These are phyloP conservation scores for Chiropotes sagulatus DNA, from an alignment of 2,797 vertebrate species.

Conservation along the genomic window DNA sequence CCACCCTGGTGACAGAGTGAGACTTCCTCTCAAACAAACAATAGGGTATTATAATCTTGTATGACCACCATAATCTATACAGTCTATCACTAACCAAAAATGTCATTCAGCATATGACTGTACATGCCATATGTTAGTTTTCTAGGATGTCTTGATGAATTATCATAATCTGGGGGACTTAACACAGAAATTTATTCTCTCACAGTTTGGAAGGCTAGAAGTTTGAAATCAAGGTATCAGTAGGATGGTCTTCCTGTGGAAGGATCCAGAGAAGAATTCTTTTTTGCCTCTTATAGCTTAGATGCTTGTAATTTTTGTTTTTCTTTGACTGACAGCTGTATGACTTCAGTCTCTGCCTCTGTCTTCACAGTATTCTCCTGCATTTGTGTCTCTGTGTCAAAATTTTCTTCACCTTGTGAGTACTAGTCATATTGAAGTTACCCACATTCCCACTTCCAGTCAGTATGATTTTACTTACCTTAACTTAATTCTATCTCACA, in stretches of 20 bases:
- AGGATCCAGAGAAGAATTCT: neutral
- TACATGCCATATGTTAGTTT: neutral
- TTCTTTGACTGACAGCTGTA: neutral
- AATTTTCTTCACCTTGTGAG: neutral
- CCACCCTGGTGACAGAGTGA: too few relatives aligned
- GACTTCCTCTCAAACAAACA: too few relatives aligned
- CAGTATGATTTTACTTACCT: neutral
- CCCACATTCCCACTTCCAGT: rapidly evolving
- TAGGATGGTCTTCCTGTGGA: neutral
- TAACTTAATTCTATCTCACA: neutral
- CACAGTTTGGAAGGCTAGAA: neutral
- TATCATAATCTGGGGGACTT: neutral
- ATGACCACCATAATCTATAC: neutral
- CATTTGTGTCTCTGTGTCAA: neutral
- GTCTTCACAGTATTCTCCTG: neutral
- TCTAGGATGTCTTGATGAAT: neutral
- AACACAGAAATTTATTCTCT: neutral
- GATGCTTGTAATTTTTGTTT: neutral
- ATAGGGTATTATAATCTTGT: neutral
- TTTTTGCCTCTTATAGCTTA: neutral
- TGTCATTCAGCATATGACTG: neutral
- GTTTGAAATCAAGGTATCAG: neutral
- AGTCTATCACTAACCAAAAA: neutral
- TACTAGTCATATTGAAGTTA: neutral
- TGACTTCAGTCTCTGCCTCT: neutral